Conservation (phyloP, 2,113 vertebrate species). For the Callocephalon fimbriatum region DNA sequence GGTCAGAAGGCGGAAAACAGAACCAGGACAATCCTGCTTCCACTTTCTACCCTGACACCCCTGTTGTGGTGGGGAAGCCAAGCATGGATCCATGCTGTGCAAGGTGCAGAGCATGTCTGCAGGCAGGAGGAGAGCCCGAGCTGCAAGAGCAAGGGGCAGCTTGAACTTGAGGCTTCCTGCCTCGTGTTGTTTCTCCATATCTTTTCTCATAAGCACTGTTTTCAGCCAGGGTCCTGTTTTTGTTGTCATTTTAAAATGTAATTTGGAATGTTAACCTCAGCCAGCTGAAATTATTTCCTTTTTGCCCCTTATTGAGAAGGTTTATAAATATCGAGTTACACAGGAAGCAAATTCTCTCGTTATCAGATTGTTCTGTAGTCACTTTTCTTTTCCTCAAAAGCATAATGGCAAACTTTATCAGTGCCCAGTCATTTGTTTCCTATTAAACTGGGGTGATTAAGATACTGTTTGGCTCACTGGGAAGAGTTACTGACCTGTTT, state of each 20-base stretch:
- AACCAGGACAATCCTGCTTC: background rate
- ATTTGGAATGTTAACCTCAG: conserved; percentile 4
- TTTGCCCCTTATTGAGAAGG: background rate
- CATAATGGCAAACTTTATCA: conserved; percentile 61
- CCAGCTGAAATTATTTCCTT: conserved; percentile 1
- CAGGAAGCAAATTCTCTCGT: conserved; percentile 54
- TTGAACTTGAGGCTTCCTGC: background rate
- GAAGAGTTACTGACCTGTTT: conserved; percentile 48
- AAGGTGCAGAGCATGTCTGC: rapidly evolving
- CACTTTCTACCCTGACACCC: background rate
- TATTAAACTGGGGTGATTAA: conserved; percentile 36
- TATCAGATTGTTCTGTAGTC: conserved; percentile 68
- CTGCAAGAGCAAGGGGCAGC: background rate
- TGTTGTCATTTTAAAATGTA: background rate
- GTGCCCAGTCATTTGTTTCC: conserved; percentile 61
- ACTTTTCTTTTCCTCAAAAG: conserved; percentile 71
- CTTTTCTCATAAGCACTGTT: background rate
- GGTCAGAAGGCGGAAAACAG: background rate
- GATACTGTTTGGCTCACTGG: conserved; percentile 10
- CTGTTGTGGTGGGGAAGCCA: background rate
- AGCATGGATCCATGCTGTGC: rapidly evolving
- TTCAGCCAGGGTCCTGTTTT: background rate
- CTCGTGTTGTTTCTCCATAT: rapidly evolving
- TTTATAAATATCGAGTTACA: conserved; percentile 49
- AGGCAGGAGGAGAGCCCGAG: rapidly evolving